Evolutionary conservation across 2,888 invertebrate genomes (phyloP), one percentile per base, ranked within the genome.

Genomic region (Drosophila paracracens): DNA sequence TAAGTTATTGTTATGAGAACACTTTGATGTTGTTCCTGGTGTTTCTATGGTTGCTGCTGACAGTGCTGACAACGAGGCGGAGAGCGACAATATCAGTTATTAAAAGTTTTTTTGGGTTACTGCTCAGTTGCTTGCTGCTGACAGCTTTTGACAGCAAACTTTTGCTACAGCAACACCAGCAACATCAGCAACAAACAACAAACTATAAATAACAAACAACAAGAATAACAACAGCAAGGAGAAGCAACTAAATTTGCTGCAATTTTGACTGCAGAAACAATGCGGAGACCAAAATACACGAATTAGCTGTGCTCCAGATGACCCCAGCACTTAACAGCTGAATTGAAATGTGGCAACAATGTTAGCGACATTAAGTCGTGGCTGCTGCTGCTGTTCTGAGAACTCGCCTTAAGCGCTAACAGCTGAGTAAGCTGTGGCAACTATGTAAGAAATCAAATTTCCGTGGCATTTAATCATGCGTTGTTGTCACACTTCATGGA

Each of bases 1-100:
- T 46, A 40, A 57, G 78, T 77, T 78, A 81, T 80, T 83, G 86
- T 83, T 86, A 67, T 86, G 80, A 64, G 54, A 54, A 38, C 36
- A 38, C 38, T 54, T 54, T 52, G 59, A 36, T 29, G 48, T 25
- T 53, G 64, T 51, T 27, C 8, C 16, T 53, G 18, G 11, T 27
- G 60, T 43, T 59, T 25, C 36, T 56, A 53, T 29, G 52, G 52
- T 60, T 78, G 76, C 53, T 27, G 60, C 48, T 77, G 77, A 73
- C 66, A 72, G 62, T 66, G 78, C 78, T 81, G 74, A 68, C 70
- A 75, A 61, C 62, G 38, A 56, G 60, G 56, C 66, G 66, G 71
- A 53, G 62, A 62, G 67, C 76, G 52, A 71, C 67, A 76, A 79
- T 78, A 75, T 79, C 80, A 79, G 75, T 68, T 78, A 75, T 79